Evolutionary conservation across 2,113 vertebrate genomes (phyloP).

Genomic region (Balaeniceps rex): DNA sequence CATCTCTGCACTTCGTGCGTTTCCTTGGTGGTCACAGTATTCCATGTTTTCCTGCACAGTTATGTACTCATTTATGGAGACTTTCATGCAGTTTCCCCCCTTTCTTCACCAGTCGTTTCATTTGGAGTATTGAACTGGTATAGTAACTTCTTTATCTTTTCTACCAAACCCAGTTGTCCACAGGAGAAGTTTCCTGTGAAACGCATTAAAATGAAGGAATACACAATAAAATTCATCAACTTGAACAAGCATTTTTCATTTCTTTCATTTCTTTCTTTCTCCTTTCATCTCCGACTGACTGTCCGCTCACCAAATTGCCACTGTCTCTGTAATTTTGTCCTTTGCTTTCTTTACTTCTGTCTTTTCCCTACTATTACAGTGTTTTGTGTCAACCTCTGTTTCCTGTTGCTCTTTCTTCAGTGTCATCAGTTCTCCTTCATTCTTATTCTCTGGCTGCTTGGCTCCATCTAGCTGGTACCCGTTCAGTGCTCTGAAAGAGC

Average conservation of each 20-base stretch:
- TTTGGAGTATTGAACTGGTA: not conserved
- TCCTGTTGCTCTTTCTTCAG: not conserved
- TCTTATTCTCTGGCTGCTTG: not conserved
- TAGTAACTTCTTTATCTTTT: not conserved
- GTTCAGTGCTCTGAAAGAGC: not conserved
- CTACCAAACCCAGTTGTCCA: not conserved
- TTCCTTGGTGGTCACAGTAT: not conserved
- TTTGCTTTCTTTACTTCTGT: not conserved
- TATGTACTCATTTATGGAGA: not conserved
- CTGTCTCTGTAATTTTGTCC: not conserved
- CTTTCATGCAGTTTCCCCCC: not conserved
- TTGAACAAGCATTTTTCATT: not conserved
- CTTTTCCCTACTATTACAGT: not conserved
- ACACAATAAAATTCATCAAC: rapidly evolving
- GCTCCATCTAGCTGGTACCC: not conserved
- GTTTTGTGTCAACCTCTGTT: not conserved
- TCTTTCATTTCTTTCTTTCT: not conserved
- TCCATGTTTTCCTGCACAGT: not conserved
- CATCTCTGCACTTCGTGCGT: not conserved
- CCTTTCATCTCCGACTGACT: not conserved
- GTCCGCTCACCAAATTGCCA: not conserved
- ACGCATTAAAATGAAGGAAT: not conserved
- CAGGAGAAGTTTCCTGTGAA: not conserved
- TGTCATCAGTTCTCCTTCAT: not conserved
- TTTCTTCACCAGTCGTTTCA: not conserved